Conservation (phyloP, 2,113 vertebrate genomes). For the Gambusia holbrooki region DNA sequence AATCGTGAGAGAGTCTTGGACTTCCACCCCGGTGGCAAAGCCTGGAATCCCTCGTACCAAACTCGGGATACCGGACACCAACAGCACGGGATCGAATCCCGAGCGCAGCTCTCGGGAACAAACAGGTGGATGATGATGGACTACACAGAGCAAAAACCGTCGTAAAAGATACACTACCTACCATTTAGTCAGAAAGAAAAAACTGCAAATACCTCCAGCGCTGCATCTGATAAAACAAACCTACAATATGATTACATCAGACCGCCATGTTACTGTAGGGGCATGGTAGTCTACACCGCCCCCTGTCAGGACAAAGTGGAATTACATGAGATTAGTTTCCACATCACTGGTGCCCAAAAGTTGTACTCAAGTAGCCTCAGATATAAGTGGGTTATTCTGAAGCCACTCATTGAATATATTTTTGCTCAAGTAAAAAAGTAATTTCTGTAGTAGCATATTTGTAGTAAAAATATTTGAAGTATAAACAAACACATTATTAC, state of each 20-base stretch:
- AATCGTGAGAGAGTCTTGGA: fast-evolving
- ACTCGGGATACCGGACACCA: background rate
- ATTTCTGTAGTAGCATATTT: no score
- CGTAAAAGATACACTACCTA: fast-evolving
- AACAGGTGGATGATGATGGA: fast-evolving
- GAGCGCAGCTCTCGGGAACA: background rate
- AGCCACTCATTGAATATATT: no score
- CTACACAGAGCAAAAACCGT: fast-evolving
- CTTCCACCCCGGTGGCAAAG: conserved; percentile 57
- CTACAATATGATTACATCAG: conserved; percentile 15
- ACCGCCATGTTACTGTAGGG: conserved; percentile 59
- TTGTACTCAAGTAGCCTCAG: no score
- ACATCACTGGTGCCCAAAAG: no score
- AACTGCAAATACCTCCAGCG: background rate
- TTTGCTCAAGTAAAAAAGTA: no score
- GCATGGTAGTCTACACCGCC: conserved; percentile 32
- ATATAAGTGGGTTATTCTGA: no score
- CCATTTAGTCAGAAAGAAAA: background rate
- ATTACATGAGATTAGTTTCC: background rate
- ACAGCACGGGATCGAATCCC: conserved; percentile 65
- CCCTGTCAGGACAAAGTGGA: background rate
- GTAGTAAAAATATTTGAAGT: no score
- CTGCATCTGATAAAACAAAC: background rate
- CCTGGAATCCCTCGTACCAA: conserved; percentile 28
- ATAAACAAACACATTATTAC: no score